Conservation (phyloP, 2,888 invertebrate genomes). For the Oasisia sp. region DNA sequence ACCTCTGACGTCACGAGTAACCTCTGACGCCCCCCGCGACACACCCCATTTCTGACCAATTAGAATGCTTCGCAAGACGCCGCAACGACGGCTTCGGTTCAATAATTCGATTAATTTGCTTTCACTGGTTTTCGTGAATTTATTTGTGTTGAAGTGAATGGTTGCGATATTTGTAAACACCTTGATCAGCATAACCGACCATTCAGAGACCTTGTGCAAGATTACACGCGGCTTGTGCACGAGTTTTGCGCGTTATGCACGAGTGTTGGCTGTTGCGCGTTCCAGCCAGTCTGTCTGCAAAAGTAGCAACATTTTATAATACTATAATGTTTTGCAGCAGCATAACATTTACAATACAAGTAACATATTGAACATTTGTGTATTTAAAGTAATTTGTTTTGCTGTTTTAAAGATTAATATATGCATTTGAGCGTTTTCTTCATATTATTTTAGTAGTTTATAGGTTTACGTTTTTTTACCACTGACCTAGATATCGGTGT, state of each 20-base stretch:
- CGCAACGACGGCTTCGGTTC: not conserved
- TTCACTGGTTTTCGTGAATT: not conserved
- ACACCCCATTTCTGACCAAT: slow-evolving; percentile 17
- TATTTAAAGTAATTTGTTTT: too few species aligned
- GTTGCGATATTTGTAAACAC: not conserved
- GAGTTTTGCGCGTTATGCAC: not conserved
- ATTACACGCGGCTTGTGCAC: not conserved
- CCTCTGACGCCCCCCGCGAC: not conserved
- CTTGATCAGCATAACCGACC: not conserved
- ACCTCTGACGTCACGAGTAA: not conserved
- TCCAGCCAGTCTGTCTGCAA: not conserved
- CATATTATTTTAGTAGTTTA: too few species aligned
- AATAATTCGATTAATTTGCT: not conserved
- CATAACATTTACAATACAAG: too few species aligned
- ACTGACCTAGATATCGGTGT: too few species aligned
- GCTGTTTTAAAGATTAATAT: too few species aligned
- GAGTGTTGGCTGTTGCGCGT: not conserved
- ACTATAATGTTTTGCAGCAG: too few species aligned
- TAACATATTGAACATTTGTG: too few species aligned
- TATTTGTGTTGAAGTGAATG: not conserved
- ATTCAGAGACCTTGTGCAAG: not conserved
- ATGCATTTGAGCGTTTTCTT: too few species aligned
- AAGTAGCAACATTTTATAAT: not conserved
- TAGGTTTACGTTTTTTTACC: too few species aligned
- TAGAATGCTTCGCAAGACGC: slow-evolving; percentile 1